A percentile compares a stretch with the other conserved stretches of the same genome.
Conservation (phyloP, 1,140 invertebrate species). For the Limonius californicus region DNA sequence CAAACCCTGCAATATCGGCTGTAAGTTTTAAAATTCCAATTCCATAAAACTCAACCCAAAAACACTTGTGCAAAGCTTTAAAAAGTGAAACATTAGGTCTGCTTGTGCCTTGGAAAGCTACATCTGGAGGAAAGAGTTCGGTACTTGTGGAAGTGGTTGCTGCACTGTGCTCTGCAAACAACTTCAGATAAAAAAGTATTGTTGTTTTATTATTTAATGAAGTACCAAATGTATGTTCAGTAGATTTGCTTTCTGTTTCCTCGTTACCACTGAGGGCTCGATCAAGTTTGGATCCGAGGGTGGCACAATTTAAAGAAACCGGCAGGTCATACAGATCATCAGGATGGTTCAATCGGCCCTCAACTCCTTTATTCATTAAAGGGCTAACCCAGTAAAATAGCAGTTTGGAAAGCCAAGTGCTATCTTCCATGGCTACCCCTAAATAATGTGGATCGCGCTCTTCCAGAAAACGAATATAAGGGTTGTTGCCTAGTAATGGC, state of each 20-base stretch:
- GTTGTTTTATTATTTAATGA: no score
- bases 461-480: constrained; percentile 58
- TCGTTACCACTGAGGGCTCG: constrained; percentile 39
- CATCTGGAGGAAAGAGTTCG: not conserved
- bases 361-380: constrained; percentile 76
- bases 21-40: constrained; percentile 85
- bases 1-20: constrained; percentile 79
- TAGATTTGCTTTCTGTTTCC: not conserved
- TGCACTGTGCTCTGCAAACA: not conserved
- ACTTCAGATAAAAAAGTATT: no score
- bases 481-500: constrained; percentile 46
- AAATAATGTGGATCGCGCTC: constrained; percentile 67
- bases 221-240: not conserved
- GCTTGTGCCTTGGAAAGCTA: not conserved
- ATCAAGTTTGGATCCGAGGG: constrained; percentile 58
- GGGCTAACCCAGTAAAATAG: constrained; percentile 86
- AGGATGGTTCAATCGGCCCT: constrained; percentile 64
- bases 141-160: not conserved
- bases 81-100: constrained; percentile 62
- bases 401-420: constrained; percentile 66
- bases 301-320: constrained; percentile 58
- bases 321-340: constrained; percentile 89
- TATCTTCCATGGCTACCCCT: constrained; percentile 76
- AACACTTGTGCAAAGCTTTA: constrained; percentile 72
- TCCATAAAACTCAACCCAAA: constrained; percentile 83